Evolutionary conservation across 2,113 vertebrate species (phyloP).

Genomic region (Eretmochelys imbricata): DNA sequence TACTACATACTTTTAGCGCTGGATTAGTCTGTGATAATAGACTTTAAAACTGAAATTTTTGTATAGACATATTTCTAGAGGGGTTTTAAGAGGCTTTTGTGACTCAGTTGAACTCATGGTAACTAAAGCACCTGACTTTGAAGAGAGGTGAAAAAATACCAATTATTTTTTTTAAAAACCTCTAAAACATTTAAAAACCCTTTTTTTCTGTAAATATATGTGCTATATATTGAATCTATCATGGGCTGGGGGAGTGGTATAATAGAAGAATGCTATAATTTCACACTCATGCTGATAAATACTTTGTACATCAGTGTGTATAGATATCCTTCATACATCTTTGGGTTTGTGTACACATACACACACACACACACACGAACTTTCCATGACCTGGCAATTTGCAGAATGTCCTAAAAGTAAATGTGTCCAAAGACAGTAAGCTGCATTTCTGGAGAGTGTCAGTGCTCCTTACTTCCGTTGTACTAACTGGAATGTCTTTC

Average conservation of each 20-base stretch:
- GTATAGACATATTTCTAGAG: background rate
- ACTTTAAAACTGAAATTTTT: background rate
- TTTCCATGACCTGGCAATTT: background rate
- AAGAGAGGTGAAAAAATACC: background rate
- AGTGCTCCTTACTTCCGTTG: background rate
- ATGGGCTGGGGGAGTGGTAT: background rate
- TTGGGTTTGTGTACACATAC: background rate
- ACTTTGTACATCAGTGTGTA: background rate
- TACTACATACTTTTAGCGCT: background rate
- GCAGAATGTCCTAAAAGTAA: background rate
- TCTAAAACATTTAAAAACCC: background rate
- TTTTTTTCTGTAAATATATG: background rate
- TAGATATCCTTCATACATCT: background rate
- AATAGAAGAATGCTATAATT: background rate
- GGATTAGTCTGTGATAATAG: background rate
- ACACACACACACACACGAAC: background rate
- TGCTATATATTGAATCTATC: background rate
- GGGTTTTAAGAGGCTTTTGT: background rate
- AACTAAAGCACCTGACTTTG: background rate
- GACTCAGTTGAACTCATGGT: background rate
- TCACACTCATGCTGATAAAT: background rate
- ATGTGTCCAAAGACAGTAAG: background rate
- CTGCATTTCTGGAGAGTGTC: background rate
- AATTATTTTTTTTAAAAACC: background rate
- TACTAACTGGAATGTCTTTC: background rate